A percentile compares a stretch with the other conserved stretches of the same genome.
phyloP scores from a whole-genome alignment of 2,113 vertebrate species.

The Balaeniceps rex region DNA sequence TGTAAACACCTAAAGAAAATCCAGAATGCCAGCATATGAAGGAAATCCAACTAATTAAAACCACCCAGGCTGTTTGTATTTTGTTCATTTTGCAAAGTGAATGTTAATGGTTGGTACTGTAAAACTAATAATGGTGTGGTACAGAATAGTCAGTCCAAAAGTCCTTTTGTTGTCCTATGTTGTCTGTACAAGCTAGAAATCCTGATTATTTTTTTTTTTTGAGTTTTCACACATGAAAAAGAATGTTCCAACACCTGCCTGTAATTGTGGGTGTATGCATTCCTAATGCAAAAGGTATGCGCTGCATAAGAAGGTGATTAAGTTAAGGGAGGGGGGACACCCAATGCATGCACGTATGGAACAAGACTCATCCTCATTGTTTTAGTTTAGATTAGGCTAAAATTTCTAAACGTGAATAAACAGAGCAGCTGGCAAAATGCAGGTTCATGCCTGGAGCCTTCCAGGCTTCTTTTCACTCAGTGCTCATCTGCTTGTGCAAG shows the following conservation, averaged over 20 bases:
- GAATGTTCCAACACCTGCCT: neutral
- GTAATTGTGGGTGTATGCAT: neutral
- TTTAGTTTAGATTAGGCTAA: neutral
- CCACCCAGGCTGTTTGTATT: neutral
- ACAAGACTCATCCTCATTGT: neutral
- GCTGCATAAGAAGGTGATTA: neutral
- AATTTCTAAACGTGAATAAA: neutral
- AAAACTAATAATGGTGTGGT: neutral
- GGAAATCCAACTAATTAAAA: neutral
- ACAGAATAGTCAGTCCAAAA: neutral
- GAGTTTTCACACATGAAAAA: neutral
- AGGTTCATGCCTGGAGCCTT: neutral
- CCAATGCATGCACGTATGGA: neutral
- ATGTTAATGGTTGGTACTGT: neutral
- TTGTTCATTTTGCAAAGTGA: neutral
- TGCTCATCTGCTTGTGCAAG: constrained; percentile 47
- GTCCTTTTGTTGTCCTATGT: neutral
- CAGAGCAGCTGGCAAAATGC: neutral
- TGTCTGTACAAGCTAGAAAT: neutral
- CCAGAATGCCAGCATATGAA: neutral
- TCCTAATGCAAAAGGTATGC: constrained; percentile 27
- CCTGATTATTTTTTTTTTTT: neutral
- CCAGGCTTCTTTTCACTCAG: neutral
- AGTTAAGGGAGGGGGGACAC: neutral
- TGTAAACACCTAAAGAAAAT: neutral